A percentile compares a stretch with the other conserved stretches of the same genome.
Evolutionary conservation across 2,113 vertebrate species (phyloP).

Genomic region (Tetraodon nigroviridis): DNA sequence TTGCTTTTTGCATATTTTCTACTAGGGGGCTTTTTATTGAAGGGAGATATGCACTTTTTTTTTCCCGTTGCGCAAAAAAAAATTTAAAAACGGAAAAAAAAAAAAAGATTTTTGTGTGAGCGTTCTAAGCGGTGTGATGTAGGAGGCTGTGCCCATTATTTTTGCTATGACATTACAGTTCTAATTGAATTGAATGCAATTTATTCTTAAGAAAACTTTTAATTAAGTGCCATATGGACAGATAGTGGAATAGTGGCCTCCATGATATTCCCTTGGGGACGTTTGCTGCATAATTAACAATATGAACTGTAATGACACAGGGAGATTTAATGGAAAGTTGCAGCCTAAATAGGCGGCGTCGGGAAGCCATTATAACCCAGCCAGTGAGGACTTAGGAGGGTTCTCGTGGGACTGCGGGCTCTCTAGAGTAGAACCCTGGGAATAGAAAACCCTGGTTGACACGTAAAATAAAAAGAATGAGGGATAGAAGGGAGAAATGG

Average conservation of each 20-base stretch:
- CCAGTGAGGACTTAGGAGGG: slow-evolving; percentile 51
- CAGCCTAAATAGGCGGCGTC: slow-evolving; percentile 72
- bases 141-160: slow-evolving; percentile 78
- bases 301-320: slow-evolving; percentile 82
- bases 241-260: slow-evolving; percentile 78
- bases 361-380: slow-evolving; percentile 71
- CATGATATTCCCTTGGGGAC: slow-evolving; percentile 76
- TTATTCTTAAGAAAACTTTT: slow-evolving; percentile 85
- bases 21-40: slow-evolving; percentile 65
- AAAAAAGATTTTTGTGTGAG: slow-evolving; percentile 47
- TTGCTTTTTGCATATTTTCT: slow-evolving; percentile 81
- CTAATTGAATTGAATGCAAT: slow-evolving; percentile 84
- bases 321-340: slow-evolving; percentile 78
- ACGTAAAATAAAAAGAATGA: slow-evolving; percentile 17
- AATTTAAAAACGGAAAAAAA: slow-evolving; percentile 43
- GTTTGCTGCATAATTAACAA: slow-evolving; percentile 81
- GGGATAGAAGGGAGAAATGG: slow-evolving; percentile 1
- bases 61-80: slow-evolving; percentile 55
- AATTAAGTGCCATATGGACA: slow-evolving; percentile 83
- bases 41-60: slow-evolving; percentile 64
- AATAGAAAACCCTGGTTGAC: slow-evolving; percentile 31
- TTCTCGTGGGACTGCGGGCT: slow-evolving; percentile 56
- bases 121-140: slow-evolving; percentile 63
- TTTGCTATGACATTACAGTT: slow-evolving; percentile 79
- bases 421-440: slow-evolving; percentile 52